Evolutionary conservation across 2,888 invertebrate genomes (phyloP).

Genomic region (Limnephilus marmoratus): DNA sequence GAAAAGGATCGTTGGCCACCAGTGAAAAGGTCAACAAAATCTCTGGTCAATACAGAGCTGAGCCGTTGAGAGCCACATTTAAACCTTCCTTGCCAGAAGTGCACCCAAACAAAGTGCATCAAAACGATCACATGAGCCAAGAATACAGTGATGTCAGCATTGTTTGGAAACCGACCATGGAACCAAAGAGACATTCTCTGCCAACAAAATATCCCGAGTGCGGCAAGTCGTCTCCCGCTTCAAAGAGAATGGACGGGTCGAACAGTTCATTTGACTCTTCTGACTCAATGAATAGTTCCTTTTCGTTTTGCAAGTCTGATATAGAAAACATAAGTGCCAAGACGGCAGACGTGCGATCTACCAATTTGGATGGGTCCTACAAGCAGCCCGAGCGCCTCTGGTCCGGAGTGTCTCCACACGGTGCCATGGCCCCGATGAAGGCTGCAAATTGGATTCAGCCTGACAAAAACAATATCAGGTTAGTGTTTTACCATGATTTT

Average conservation of each 20-base stretch:
- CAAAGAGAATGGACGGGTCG: constrained; percentile 26
- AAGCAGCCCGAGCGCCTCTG: constrained; percentile 18
- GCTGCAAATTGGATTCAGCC: constrained; percentile 16
- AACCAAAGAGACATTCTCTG: constrained; percentile 39
- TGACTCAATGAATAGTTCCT: constrained; percentile 12
- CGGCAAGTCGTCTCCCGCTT: neutral
- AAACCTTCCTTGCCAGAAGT: constrained; percentile 14
- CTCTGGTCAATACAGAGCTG: constrained; percentile 70
- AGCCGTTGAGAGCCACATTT: constrained; percentile 69
- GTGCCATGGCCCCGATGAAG: neutral
- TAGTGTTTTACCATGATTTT: neutral
- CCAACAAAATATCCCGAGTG: constrained; percentile 35
- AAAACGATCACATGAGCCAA: constrained; percentile 16
- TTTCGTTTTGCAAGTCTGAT: constrained; percentile 50
- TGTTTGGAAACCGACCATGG: constrained; percentile 38
- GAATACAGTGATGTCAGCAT: constrained; percentile 10
- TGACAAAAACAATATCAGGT: constrained; percentile 4
- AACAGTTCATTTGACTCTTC: constrained; percentile 48
- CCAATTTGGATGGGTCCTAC: constrained; percentile 33
- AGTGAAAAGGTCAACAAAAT: constrained; percentile 71
- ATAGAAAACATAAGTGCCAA: constrained; percentile 49
- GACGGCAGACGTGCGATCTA: constrained; percentile 47
- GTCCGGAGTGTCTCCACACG: neutral
- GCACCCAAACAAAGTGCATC: neutral
- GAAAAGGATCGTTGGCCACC: constrained; percentile 70